Evolutionary conservation across 2,888 invertebrate genomes (phyloP).

Genomic region (Ctenicera cuprea): DNA sequence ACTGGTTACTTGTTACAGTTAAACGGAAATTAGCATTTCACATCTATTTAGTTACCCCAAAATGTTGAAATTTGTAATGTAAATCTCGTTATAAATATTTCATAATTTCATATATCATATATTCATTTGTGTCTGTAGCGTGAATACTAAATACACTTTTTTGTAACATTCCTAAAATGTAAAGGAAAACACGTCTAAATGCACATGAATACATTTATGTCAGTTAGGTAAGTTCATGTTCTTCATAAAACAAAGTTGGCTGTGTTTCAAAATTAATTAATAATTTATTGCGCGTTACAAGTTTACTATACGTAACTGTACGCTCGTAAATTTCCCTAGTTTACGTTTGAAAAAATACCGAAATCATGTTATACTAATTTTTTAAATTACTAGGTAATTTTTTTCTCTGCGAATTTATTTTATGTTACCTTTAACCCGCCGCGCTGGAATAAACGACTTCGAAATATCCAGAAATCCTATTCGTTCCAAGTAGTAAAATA

Average conservation of each 20-base stretch:
- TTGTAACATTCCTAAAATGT: no score
- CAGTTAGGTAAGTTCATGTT: background rate
- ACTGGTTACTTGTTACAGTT: constrained; percentile 18
- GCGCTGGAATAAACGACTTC: background rate
- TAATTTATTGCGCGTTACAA: constrained; percentile 29
- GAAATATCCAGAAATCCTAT: background rate
- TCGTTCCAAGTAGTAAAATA: background rate
- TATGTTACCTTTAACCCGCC: no score
- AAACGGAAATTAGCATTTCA: constrained; percentile 29
- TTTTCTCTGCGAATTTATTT: no score
- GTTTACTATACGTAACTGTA: background rate
- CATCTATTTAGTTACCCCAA: constrained; percentile 15
- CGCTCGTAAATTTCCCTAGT: background rate
- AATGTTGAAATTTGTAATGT: constrained; percentile 27
- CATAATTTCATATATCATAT: constrained; percentile 8
- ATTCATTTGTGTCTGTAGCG: background rate
- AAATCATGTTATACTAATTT: no score
- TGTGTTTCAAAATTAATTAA: constrained; percentile 22
- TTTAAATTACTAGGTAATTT: no score
- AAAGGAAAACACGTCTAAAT: no score
- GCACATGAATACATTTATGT: no score
- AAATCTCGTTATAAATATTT: constrained; percentile 29
- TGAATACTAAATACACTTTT: no score
- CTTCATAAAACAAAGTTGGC: constrained; percentile 15
- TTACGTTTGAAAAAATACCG: background rate